Evolutionary conservation across 2,113 vertebrate species (phyloP).

Genomic region (Tragelaphus scriptus): DNA sequence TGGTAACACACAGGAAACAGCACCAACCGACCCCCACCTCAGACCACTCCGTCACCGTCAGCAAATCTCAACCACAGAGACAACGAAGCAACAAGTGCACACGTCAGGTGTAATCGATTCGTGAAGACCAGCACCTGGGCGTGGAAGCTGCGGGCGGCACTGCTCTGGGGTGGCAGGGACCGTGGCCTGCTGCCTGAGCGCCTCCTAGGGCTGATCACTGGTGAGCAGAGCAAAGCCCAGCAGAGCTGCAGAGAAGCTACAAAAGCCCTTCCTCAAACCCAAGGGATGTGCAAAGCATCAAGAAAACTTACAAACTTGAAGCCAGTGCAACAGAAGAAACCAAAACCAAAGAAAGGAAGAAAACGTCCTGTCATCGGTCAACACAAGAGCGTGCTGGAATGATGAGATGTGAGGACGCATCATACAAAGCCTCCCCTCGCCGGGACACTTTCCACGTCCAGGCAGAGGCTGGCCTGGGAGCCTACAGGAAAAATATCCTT

Average conservation of each 20-base stretch:
- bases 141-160: rapidly evolving
- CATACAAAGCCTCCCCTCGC: rapidly evolving
- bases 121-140: neutral
- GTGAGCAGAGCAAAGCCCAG: neutral
- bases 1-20: too few relatives aligned
- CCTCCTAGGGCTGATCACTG: rapidly evolving
- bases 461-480: rapidly evolving
- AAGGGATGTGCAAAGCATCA: neutral
- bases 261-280: neutral
- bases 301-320: neutral
- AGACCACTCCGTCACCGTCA: rapidly evolving
- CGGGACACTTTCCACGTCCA: rapidly evolving
- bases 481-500: neutral
- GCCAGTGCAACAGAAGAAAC: neutral
- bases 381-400: too few relatives aligned
- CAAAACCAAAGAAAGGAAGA: neutral
- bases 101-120: rapidly evolving
- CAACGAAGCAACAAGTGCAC: rapidly evolving
- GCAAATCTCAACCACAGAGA: neutral
- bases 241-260: neutral
- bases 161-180: neutral
- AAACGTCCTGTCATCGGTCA: neutral
- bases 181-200: rapidly evolving
- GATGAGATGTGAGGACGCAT: rapidly evolving
- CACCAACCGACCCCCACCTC: neutral